Evolutionary conservation across 2,888 invertebrate genomes (phyloP), one percentile per base, ranked within the genome.

Genomic region (Baccha elongata): DNA sequence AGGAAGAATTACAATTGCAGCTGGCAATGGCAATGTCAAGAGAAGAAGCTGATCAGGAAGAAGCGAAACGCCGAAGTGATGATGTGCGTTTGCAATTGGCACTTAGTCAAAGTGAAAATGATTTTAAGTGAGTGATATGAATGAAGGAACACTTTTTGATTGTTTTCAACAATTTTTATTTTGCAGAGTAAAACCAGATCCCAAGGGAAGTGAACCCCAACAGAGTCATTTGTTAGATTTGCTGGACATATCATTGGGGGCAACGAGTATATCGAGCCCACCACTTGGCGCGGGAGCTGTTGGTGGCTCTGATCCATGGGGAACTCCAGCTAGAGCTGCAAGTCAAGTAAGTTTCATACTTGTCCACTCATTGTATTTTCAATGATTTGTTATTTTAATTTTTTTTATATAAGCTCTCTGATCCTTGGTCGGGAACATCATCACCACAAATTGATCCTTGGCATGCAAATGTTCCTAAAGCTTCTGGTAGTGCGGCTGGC

Each of bases 1-100:
- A 99, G 91, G 99, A 99, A 91, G 99, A 99, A 91, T 92, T 99
- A 85, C 99, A 99, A 91, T 92, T 99, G 86, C 99, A 99, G 92
- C 93, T 99, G 88, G 99, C 99, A 53, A 93, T 99, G 89, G 99
- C 99, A 68, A 98, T 99, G 97, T 98, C 98, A 55, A 94, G 98
- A 84, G 99, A 99, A 91, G 99, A 99, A 92, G 98, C 98, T 29
- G 99, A 99, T 89, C 96, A 98, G 87, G 98, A 99, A 90, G 98
- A 98, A 91, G 95, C 97, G 86, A 94, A 97, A 89, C 93, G 97
- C 75, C 95, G 98, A 85, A 97, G 97, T 86, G 99, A 99, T 91
- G 99, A 99, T 91, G 97, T 99, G 85, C 94, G 99, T 85, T 93
- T 99, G 86, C 98, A 99, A 92, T 93, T 99, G 91, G 99, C 98